These are phyloP conservation scores for Brachionus asplanchnoidis DNA, from an alignment of 1,140 invertebrate species.

Conservation along the genomic window DNA sequence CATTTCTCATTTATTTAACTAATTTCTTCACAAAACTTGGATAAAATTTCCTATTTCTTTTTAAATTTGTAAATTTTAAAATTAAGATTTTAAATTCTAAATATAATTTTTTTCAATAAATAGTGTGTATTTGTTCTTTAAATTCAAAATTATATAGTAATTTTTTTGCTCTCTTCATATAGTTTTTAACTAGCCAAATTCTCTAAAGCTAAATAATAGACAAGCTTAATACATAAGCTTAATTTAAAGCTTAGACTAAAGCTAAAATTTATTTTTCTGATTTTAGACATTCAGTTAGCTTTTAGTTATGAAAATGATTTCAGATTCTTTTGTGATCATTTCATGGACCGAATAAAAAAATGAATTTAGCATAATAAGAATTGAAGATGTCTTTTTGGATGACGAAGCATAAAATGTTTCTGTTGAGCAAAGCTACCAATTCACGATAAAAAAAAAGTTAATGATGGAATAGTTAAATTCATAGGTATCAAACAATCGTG, in stretches of 20 bases:
- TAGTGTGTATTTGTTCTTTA: too few species aligned
- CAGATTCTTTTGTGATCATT: neutral
- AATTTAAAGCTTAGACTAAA: neutral
- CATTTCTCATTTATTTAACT: neutral
- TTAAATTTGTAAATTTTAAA: neutral
- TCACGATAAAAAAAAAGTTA: neutral
- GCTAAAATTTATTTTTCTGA: neutral
- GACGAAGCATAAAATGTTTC: neutral
- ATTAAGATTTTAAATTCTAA: neutral
- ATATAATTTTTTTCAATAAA: neutral
- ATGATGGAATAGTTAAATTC: neutral
- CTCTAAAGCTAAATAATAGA: neutral
- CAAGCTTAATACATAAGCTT: neutral
- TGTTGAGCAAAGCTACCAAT: neutral
- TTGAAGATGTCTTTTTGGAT: neutral
- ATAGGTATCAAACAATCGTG: neutral
- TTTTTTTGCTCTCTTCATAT: too few species aligned
- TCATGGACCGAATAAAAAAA: neutral
- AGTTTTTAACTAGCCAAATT: neutral
- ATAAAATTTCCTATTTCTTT: too few species aligned
- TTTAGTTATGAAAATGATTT: too few species aligned
- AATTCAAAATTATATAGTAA: too few species aligned
- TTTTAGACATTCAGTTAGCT: neutral
- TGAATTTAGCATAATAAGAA: neutral
- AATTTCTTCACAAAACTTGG: neutral